Base-by-base conservation (phyloP, 2,888 invertebrate species). In the Ormyrus labotus region DNA sequence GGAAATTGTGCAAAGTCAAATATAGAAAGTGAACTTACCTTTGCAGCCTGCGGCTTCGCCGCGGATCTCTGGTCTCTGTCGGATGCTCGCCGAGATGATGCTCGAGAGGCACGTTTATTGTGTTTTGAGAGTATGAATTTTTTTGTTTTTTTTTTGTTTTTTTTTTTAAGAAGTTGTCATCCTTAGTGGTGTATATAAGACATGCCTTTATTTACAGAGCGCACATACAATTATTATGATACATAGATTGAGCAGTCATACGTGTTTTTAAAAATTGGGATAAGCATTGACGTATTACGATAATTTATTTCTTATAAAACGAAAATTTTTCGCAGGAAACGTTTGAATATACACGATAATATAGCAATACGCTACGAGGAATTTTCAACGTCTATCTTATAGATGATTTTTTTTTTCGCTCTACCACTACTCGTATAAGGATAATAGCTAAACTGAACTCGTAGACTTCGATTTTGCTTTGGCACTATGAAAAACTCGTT, bases 171-270 rank as follows among this genome's bases (percentile, higher is more conserved):
- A 76, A 79, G 34, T 70, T 11, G 19, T 72, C 74, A 74, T 77
- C 77, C 70, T 77, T 78, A 77, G 79, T 82, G 77, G 77, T 82
- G 81, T 83, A 81, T 82, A 83, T 83, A 83, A 83, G 83, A 83
- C 81, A 83, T 82, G 83, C 81, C 81, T 82, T 82, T 82, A 82
- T 82, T 82, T 82, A 82, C 82, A 82, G 81, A 82, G 82, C 82
- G 82, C 82, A 82, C 82, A 82, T 82, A 82, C 81, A 82, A 73
- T 82, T 81, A 81, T 82, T 82, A 81, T 82, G 65, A 81, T 82
- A 82, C 82, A 82, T 82, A 81, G 75, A 79, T 82, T 82, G 78
- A 82, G 82, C 82, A 79, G 76, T 82, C 81, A 73, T 81, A 82
- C 80, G 80, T 82, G 82, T 76, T 82, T 77, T 82, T 76, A 81